phyloP scores from a whole-genome alignment of 1,140 invertebrate genomes.

The Euura lappo region DNA sequence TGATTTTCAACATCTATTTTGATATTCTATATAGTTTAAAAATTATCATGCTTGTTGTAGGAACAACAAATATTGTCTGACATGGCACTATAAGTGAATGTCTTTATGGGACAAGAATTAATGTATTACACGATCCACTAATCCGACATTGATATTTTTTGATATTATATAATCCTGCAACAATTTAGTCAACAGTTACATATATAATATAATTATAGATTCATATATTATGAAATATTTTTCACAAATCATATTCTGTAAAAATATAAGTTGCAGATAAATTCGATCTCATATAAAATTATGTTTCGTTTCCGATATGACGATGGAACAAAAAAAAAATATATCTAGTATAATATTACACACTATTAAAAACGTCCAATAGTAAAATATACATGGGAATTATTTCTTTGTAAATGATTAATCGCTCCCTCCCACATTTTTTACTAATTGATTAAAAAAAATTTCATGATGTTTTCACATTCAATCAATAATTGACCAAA shows the following conservation, averaged over 20 bases:
- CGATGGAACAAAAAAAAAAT: background rate
- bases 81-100: slow-evolving; percentile 1
- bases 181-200: too few relatives aligned
- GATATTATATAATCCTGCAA: too few relatives aligned
- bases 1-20: background rate
- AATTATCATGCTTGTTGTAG: slow-evolving; percentile 1
- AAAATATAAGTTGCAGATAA: background rate
- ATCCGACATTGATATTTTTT: background rate
- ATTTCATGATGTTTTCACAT: too few relatives aligned
- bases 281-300: background rate
- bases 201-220: background rate
- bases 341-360: background rate
- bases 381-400: background rate
- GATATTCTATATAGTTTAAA: background rate
- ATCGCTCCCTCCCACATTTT: background rate
- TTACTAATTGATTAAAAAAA: background rate
- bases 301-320: background rate
- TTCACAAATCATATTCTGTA: background rate
- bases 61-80: slow-evolving; percentile 3
- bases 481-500: too few relatives aligned
- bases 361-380: slow-evolving; percentile 5
- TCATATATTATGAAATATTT: background rate
- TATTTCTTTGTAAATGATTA: background rate
- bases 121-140: background rate
- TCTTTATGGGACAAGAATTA: background rate